Base-by-base conservation (phyloP, 1,140 invertebrate genomes). In the Batillaria attramentaria region DNA sequence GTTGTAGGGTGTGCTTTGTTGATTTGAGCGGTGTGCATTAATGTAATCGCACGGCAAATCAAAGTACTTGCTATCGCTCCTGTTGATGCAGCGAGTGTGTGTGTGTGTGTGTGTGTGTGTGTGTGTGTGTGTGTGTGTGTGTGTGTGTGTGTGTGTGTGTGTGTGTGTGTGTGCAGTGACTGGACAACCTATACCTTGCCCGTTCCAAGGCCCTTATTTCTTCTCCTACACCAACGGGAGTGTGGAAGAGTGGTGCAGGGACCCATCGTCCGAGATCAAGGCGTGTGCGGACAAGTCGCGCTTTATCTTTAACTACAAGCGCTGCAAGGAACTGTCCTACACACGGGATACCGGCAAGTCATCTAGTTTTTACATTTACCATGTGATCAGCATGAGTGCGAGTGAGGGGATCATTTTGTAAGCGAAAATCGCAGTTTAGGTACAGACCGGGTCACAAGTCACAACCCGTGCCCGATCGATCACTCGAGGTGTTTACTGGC, bases 181-280 rank as follows among this genome's bases (percentile, higher is more conserved):
- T 50, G 87, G 89, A 46, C 72, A 80, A 10, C 88, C 90, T 8
- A 87, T 91, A 5, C 81, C 82, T 10, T 91, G 91, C 83, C 91
- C 91, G 20, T 90, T 91, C 72, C 87, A 88, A 74, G 91, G 90
- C 20, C 86, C 87, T 3, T 91, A 87, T 72, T 66, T 75, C 31
- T 89, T 88, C 72, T 82, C 84, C 28, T 89, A 89, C 74, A 83
- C 77, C 18, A 85, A 88, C 68, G 83, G 79, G 70, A 84, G 81
- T 24, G 78, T 75, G 60, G 42, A 62, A 57, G 72, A 81, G 20
- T n/a, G n/a, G n/a, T 88, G 85, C 68, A 70, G 73, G 3, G 75
- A 73, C n/a, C 87, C 85, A 5, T 65, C 66, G 33, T 88, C 87
- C 0, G 80, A 84, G 69, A 85, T 88, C 43, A 81, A 84, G 46